Conservation (phyloP, 1,140 invertebrate genomes). For the Lucilia cuprina region DNA sequence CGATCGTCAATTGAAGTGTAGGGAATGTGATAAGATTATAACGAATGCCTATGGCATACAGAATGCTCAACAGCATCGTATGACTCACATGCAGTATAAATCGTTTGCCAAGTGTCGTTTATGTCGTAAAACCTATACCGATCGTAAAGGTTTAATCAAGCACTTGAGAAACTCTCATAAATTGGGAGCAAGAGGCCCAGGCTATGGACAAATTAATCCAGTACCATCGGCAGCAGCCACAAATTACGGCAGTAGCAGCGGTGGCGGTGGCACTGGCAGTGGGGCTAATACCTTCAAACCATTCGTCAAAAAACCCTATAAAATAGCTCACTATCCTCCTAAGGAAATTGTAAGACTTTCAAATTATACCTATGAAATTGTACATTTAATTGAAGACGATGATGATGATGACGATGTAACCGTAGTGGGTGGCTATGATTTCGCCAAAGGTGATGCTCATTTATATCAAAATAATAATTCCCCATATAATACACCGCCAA, state of each 20-base stretch:
- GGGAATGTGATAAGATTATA: slow-evolving; percentile 55
- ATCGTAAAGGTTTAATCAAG: slow-evolving; percentile 56
- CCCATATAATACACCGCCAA: not conserved
- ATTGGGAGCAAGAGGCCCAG: not conserved
- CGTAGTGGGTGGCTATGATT: not conserved
- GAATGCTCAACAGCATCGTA: slow-evolving; percentile 58
- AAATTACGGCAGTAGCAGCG: not conserved
- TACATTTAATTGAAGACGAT: slow-evolving; percentile 52
- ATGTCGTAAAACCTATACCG: slow-evolving; percentile 55
- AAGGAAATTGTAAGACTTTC: slow-evolving; percentile 39
- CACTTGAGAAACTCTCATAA: slow-evolving; percentile 52
- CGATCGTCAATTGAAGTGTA: slow-evolving; percentile 53
- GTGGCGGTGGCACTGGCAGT: not conserved
- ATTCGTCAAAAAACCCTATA: not conserved
- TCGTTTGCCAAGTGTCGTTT: slow-evolving; percentile 54
- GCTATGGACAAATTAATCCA: too few species aligned
- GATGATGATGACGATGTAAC: slow-evolving; percentile 45
- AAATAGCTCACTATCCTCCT: not conserved
- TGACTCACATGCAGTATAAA: slow-evolving; percentile 56
- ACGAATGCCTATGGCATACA: slow-evolving; percentile 59
- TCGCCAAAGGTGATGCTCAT: slow-evolving; percentile 9
- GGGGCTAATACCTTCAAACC: not conserved
- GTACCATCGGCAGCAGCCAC: not conserved
- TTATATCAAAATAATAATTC: not conserved
- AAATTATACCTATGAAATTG: slow-evolving; percentile 55